Conservation (phyloP, 1,140 invertebrate genomes). For the Riptortus pedestris region DNA sequence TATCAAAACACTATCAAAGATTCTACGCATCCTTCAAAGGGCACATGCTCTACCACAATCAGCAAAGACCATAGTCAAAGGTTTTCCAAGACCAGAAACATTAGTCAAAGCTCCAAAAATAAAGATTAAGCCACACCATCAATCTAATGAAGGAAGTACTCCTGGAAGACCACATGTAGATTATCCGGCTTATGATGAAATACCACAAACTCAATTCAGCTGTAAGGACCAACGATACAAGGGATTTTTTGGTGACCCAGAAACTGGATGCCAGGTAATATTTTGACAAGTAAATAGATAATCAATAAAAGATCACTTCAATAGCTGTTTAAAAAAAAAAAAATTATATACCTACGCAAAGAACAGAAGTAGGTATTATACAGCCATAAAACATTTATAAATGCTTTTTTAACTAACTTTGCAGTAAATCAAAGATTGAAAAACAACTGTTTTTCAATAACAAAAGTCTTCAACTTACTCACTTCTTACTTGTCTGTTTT, state of each 20-base stretch:
- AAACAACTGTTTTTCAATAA: no score
- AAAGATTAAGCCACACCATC: background rate
- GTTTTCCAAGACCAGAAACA: conserved; percentile 17
- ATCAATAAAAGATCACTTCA: background rate
- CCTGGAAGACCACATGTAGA: conserved; percentile 68
- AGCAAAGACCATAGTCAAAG: conserved; percentile 18
- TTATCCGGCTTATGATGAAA: conserved; percentile 64
- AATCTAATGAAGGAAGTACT: conserved; percentile 47
- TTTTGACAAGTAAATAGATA: conserved; percentile 1
- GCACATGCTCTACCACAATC: conserved; percentile 26
- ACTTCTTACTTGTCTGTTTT: no score
- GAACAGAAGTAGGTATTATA: no score
- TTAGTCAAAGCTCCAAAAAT: background rate
- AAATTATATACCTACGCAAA: no score
- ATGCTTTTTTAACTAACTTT: no score
- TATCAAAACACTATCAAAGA: conserved; percentile 60
- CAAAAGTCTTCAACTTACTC: no score
- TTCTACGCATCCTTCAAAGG: conserved; percentile 36
- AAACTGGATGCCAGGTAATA: conserved; percentile 68
- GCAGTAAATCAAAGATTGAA: no score
- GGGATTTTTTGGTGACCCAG: conserved; percentile 80
- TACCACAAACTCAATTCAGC: conserved; percentile 67
- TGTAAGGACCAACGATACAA: conserved; percentile 78
- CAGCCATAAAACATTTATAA: no score
- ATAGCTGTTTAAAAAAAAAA: no score